phyloP scores from a whole-genome alignment of 1,140 invertebrate genomes.

The Danaus melanippus region DNA sequence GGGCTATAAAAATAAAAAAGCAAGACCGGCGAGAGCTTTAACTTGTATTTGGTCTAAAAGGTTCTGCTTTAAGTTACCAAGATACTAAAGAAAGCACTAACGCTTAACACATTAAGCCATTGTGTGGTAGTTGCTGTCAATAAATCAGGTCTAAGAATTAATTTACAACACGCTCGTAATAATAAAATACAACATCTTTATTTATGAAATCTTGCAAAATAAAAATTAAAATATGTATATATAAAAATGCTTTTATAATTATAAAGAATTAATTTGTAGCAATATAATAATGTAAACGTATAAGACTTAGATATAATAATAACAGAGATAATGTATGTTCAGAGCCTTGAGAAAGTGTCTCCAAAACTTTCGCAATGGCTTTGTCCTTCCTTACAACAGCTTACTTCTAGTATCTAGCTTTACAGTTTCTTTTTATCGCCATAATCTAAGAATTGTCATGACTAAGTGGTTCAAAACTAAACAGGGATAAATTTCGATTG shows the following conservation, averaged over 20 bases:
- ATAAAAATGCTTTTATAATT: too few relatives aligned
- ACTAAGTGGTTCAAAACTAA: too few relatives aligned
- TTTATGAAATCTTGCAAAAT: background rate
- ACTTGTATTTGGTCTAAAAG: slow-evolving; percentile 18
- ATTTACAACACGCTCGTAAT: slow-evolving; percentile 6
- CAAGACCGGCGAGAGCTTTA: slow-evolving; percentile 16
- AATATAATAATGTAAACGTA: too few relatives aligned
- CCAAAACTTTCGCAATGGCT: slow-evolving; percentile 47
- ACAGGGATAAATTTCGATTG: too few relatives aligned
- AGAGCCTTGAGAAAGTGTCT: slow-evolving; percentile 45
- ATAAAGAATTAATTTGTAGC: too few relatives aligned
- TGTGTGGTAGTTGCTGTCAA: slow-evolving; percentile 15
- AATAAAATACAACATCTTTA: slow-evolving; percentile 2
- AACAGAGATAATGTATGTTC: slow-evolving; percentile 36
- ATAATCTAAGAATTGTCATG: too few relatives aligned
- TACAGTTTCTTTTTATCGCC: too few relatives aligned
- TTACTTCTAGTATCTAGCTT: too few relatives aligned
- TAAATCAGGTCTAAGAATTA: slow-evolving; percentile 19
- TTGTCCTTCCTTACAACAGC: slow-evolving; percentile 13
- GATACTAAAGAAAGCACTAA: slow-evolving; percentile 26
- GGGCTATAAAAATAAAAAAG: slow-evolving; percentile 8
- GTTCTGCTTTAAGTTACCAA: slow-evolving; percentile 9
- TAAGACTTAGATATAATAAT: slow-evolving; percentile 49
- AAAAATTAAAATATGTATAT: too few relatives aligned
- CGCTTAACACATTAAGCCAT: slow-evolving; percentile 22